Conservation (phyloP, 2,113 vertebrate genomes). For the Excalfactoria chinensis region DNA sequence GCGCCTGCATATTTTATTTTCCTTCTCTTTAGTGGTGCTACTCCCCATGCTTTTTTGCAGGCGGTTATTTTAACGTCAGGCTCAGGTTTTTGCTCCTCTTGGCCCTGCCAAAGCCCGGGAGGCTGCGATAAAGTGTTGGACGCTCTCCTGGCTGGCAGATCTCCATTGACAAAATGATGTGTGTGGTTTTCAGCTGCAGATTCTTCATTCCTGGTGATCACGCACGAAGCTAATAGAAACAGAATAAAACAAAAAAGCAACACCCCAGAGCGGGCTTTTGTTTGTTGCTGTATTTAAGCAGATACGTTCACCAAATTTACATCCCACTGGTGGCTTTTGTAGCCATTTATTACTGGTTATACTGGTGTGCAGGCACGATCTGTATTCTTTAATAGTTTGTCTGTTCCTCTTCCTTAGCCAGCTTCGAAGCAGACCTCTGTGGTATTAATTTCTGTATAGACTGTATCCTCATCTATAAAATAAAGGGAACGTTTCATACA, state of each 20-base stretch:
- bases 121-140: neutral
- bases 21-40: neutral
- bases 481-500: constrained; percentile 65
- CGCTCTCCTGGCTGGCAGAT: neutral
- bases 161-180: neutral
- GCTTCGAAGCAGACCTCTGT: constrained; percentile 51
- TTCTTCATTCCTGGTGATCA: neutral
- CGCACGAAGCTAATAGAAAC: neutral
- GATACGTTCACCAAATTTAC: constrained; percentile 29
- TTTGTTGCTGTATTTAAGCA: constrained; percentile 36
- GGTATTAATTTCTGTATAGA: constrained; percentile 65
- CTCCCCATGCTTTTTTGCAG: neutral
- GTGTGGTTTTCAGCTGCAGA: neutral
- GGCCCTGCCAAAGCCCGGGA: neutral
- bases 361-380: constrained; percentile 22
- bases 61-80: neutral
- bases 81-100: neutral
- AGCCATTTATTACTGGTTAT: constrained; percentile 51
- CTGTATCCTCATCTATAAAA: constrained; percentile 72
- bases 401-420: constrained; percentile 42
- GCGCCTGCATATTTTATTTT: neutral
- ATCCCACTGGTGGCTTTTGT: constrained; percentile 21
- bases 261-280: constrained; percentile 28
- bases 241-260: constrained; percentile 4
- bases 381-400: constrained; percentile 53